Evolutionary conservation across 1,140 invertebrate genomes (phyloP), one percentile per base, ranked within the genome.

Genomic region (Drosophila seguyi): DNA sequence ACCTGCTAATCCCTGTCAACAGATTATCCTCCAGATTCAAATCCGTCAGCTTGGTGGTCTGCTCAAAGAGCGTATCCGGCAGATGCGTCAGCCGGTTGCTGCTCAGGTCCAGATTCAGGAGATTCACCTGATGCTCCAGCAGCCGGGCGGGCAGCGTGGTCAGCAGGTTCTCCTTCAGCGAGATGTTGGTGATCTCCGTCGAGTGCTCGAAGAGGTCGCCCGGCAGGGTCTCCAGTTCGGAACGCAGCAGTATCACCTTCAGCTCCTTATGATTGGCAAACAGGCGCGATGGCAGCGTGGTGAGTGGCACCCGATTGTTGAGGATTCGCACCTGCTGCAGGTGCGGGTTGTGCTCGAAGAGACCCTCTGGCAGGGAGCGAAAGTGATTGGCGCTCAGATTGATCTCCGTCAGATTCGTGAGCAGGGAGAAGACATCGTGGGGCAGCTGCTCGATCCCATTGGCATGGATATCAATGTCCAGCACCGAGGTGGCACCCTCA

Each of bases 301-400:
- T 91, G 52, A 96, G 86, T 52, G 93, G 92, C 20, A 93, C 93
- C 55, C 93, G 93, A 82, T 95, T 95, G 59, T 94, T 93, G 4
- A 93, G 91, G 57, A 95, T 92, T 66, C 94, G 94, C 41, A 95
- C 92, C 45, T 90, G 93, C 74, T 94, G 92, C 52, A 95, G 91
- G 67, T 93, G 92, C 18, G 84, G 81, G 67, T 95, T 95, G 56
- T 93, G 93, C 52, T 81, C 81, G 69, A 96, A 95, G 36, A 96
- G 81, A 69, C 93, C 93, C 63, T 93, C 93, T 13, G 95, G 95
- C 56, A 96, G 76, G 14, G 93, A 90, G 2, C 93, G 93, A 73
- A 96, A 95, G 63, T 94, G 94, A 83, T 96, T 96, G 13, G 91
- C 93, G 65, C 93, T 94, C 45, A 96, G 91, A 78, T 94, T 94